Evolutionary conservation across 2,113 vertebrate species (phyloP), one percentile per base, ranked within the genome.

Genomic region (Lasiurus cinereus): DNA sequence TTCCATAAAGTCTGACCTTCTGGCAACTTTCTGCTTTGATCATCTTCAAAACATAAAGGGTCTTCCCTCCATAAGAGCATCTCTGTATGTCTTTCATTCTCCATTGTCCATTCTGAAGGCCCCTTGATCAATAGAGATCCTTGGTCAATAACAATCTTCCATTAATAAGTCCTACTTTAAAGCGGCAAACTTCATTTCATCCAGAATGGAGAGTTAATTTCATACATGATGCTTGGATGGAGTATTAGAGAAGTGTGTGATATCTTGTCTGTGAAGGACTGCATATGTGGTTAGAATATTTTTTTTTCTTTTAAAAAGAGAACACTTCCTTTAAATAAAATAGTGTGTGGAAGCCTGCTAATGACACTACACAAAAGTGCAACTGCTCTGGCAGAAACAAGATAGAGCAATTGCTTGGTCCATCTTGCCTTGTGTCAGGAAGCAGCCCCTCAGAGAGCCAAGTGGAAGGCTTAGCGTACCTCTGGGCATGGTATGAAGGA

Each of bases 281-380:
- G 50, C 29, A 10, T 88, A 13, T 80, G 27, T 54, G 31, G 9
- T 73, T 83, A 43, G 52, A 15, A 82, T 48, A 50, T 1, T 50
- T 15, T 66, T 70, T 76, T 70, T 56, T 69, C 52, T 91, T 94
- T 96, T 67, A 83, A 50, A 88, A 76, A 39, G 27, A 74, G 22
- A 56, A n/a, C 5, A 0, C 13, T 43, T 73, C 29, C 56, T 67
- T 91, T 21, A 43, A 85, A 84, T 66, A 56, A 82, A 96, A 77
- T 50, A 59, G 62, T 88, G 33, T 0, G 3, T 48, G 19, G 29
- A 92, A 52, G 43, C 4, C 24, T 29, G 11, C 24, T 85, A 24
- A n/a, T 27, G 13, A 24, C 46, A 83, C 52, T 11, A 29, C 18
- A 80, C 62, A 50, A 72, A 88, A 89, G 67, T 33, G 22, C 48